These are phyloP conservation scores for Drosophila multiciliata DNA, from an alignment of 2,888 invertebrate species.

Conservation along the genomic window DNA sequence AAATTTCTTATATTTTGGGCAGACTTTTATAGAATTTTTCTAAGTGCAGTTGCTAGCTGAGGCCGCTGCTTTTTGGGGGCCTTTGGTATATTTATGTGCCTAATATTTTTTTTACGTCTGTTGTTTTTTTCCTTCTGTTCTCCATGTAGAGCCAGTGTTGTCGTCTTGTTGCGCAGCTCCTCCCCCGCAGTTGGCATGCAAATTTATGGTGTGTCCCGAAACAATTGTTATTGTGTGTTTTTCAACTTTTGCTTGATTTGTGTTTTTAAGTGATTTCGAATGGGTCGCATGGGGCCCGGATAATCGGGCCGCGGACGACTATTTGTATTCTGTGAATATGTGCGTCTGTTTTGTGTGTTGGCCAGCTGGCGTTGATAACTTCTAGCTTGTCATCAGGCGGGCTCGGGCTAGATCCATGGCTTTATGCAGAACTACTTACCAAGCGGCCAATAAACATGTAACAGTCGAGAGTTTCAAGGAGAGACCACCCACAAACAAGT, in stretches of 20 bases:
- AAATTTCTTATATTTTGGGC: neutral
- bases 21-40: neutral
- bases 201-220: conserved; percentile 82
- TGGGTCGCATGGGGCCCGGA: conserved; percentile 68
- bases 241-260: conserved; percentile 80
- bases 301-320: conserved; percentile 54
- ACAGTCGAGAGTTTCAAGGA: conserved; percentile 46
- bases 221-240: conserved; percentile 82
- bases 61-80: conserved; percentile 29
- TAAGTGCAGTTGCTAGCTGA: conserved; percentile 16
- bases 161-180: conserved; percentile 8
- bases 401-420: conserved; percentile 42
- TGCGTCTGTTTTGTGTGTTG: conserved; percentile 38
- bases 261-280: conserved; percentile 80
- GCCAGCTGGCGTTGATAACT: conserved; percentile 69
- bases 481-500: conserved; percentile 34
- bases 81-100: conserved; percentile 74
- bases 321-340: conserved; percentile 58
- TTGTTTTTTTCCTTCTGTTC: conserved; percentile 39
- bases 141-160: conserved; percentile 13
- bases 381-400: conserved; percentile 67
- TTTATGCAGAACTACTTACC: conserved; percentile 57
- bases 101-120: conserved; percentile 45
- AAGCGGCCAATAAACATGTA: conserved; percentile 74
- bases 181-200: conserved; percentile 74